Base-by-base conservation (phyloP, 2,113 vertebrate species). In the Podarcis muralis region DNA sequence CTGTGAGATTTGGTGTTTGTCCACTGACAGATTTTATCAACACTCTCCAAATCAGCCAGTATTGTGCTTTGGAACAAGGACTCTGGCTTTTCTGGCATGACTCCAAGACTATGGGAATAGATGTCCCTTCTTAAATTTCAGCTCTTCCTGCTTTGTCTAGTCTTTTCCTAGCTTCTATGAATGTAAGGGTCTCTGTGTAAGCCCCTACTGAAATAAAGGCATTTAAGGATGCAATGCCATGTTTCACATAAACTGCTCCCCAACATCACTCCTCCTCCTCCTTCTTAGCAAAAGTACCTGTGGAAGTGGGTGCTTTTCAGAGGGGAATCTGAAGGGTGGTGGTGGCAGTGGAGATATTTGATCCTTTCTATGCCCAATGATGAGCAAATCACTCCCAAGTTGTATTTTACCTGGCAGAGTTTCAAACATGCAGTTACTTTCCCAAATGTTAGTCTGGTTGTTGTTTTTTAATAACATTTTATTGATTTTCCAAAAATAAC, bases 161-260 rank as follows among this genome's bases (percentile, higher is more conserved):
- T 8, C 0, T 87, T 87, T 83, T 22, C 83, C 77, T 62, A 62
- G n/a, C 48, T 43, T 90, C 65, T 0, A 0, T 0, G 1, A 40
- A 13, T 0, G 0, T 27, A 20, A 2, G 18, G 32, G 59, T 59
- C 7, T 30, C 35, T 37, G 32, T 37, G 32, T 30, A 4, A 18
- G 78, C 30, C 30, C 53, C 53, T 59, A 6, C 32, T 22, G 30
- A 80, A 80, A 80, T 6, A 30, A 9, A 7, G 78, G 53, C 27
- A 59, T 57, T 35, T n/a, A 32, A 59, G n/a, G 77, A 11, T 43
- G 23, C 13, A 53, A 2, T 53, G 25, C n/a, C 48, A 79, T 15
- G 3, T n/a, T 80, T 57, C 27, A 80, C 48, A 18, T 11, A 37
- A 76, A 76, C 22, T 76, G 72, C 35, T 62, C 22, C 74, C 11